These are phyloP conservation scores for Molorchus minor DNA, from an alignment of 2,888 invertebrate species.

Conservation along the genomic window DNA sequence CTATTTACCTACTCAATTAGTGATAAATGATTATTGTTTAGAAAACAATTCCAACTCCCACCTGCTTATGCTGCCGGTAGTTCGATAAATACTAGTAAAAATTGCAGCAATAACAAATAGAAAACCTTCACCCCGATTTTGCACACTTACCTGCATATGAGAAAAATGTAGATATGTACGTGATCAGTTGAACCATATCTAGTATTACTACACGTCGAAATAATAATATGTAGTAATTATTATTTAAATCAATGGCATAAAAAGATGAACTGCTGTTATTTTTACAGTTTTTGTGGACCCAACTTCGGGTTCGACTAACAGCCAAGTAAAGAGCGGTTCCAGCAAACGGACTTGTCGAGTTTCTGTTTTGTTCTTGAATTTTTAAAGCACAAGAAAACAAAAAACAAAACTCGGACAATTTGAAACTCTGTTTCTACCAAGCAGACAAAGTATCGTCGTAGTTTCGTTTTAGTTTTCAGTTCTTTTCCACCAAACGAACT, in stretches of 20 bases:
- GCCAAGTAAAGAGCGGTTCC: too few species aligned
- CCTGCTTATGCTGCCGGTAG: conserved; percentile 47
- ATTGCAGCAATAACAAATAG: neutral
- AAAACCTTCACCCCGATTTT: neutral
- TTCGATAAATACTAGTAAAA: conserved; percentile 23
- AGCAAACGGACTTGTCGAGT: too few species aligned
- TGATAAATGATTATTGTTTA: conserved; percentile 63
- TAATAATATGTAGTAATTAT: neutral
- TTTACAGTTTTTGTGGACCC: neutral
- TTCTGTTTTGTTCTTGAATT: too few species aligned
- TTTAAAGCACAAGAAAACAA: too few species aligned
- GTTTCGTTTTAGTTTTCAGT: too few species aligned
- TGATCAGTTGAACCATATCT: too few species aligned
- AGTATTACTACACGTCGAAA: neutral
- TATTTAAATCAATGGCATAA: neutral
- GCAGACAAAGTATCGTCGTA: too few species aligned
- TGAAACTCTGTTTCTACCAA: too few species aligned
- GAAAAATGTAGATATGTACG: too few species aligned
- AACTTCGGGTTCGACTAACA: neutral
- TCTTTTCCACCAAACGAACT: too few species aligned
- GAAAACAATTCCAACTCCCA: conserved; percentile 61
- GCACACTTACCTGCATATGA: neutral
- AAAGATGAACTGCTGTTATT: neutral
- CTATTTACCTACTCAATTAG: conserved; percentile 63
- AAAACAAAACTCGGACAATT: too few species aligned